Evolutionary conservation across 2,797 vertebrate species (phyloP), one percentile per base, ranked within the genome.

Genomic region (Neosalanx taihuensis): DNA sequence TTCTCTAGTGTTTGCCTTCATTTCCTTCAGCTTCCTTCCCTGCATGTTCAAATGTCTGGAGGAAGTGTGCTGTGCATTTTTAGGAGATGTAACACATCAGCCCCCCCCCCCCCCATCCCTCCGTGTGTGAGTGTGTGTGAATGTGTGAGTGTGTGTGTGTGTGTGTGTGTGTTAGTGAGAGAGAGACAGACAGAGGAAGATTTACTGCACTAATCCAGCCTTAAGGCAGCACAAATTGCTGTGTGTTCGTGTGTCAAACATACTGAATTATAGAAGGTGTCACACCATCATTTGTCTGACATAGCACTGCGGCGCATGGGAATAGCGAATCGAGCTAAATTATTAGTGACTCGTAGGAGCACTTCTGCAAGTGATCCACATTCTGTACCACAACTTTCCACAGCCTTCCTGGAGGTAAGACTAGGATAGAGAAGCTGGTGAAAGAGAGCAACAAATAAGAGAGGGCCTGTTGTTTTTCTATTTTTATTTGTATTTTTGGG

Each of bases 41-140:
- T 78, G 71, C 30, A 31, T 59, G 56, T 80, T 83, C 58, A 81
- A 85, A 77, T 12, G 59, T 68, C 78, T 71, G 65, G 37, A 57
- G 73, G 56, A 69, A 77, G 20, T 67, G 23, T 77, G 73, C 35
- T 81, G 78, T 81, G 78, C 73, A 20, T 20, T 33, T 56, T 82
- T 72, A 74, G 58, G 72, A 72, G 71, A 15, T 26, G 12, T 61
- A 65, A 77, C 67, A 77, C 67, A 37, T 74, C n/a, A 30, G 63
- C 29, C 53, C 59, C 59, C 75, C 77, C 35, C 73, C 74, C 4
- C 51, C 29, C 53, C 59, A 62, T 76, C 77, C 35, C 73, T 75
- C 4, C 51, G 31, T 70, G 67, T n/a, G 29, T 35, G 9, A 29
- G 46, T 60, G 67, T 76, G 68, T 35, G 30, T 6, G 75, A 23